Percentiles rank a stretch among this genome's conserved stretches.
These are phyloP conservation scores for Periophthalmus magnuspinnatus DNA, from an alignment of 2,797 vertebrate genomes.

Conservation along the genomic window DNA sequence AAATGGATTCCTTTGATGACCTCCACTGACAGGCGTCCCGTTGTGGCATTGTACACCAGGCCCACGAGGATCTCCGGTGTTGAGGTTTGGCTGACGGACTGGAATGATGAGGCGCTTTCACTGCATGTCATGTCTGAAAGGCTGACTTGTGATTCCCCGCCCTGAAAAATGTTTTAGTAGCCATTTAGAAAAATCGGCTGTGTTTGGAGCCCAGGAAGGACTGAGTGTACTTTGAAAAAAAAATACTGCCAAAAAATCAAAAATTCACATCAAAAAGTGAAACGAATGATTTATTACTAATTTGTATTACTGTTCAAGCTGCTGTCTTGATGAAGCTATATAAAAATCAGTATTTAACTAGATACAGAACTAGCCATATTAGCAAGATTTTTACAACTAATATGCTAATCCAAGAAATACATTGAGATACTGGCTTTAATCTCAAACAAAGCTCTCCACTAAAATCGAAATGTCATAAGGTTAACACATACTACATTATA, in stretches of 20 bases:
- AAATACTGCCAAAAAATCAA: not conserved
- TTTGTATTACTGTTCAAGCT: not conserved
- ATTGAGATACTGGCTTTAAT: not conserved
- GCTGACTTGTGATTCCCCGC: constrained; percentile 91
- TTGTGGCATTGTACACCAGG: constrained; percentile 96
- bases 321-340: not conserved
- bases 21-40: constrained; percentile 95
- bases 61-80: constrained; percentile 94
- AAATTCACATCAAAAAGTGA: constrained; percentile 3
- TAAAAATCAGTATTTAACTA: not conserved
- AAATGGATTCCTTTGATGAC: constrained; percentile 99
- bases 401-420: not conserved
- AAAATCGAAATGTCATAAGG: not conserved
- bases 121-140: constrained; percentile 93
- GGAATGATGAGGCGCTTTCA: constrained; percentile 92
- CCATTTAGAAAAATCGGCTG: constrained; percentile 15
- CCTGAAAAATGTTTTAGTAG: constrained; percentile 71
- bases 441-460: not conserved
- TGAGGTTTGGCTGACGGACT: constrained; percentile 89
- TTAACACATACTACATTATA: not conserved
- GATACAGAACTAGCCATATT: not conserved
- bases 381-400: not conserved
- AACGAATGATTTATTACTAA: constrained; percentile 9
- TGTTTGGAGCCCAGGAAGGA: not conserved
- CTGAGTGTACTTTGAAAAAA: not conserved